Percentiles rank a stretch among this genome's conserved stretches.
Evolutionary conservation across 2,888 invertebrate genomes (phyloP).

Genomic region (Hypsopygia costalis): DNA sequence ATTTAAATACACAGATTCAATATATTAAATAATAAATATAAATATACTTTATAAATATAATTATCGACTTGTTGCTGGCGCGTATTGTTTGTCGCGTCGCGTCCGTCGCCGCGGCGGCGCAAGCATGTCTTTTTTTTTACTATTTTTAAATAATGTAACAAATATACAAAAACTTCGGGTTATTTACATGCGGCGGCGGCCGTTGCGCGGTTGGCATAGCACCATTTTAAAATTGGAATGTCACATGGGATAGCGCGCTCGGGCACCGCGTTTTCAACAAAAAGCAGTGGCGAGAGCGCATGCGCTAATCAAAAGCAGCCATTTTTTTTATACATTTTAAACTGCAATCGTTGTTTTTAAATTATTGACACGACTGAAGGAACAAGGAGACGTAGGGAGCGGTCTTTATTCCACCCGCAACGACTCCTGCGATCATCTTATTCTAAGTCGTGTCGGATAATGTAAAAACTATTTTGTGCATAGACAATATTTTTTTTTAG

Average conservation of each 20-base stretch:
- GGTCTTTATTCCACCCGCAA: too few relatives aligned
- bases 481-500: too few relatives aligned
- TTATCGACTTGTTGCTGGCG: constrained; percentile 23
- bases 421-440: too few relatives aligned
- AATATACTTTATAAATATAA: constrained; percentile 33
- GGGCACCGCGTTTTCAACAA: constrained; percentile 32
- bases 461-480: too few relatives aligned
- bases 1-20: constrained; percentile 35
- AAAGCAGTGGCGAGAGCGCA: constrained; percentile 33
- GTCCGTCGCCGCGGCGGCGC: constrained; percentile 27
- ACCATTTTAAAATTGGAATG: constrained; percentile 21
- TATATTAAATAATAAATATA: constrained; percentile 50
- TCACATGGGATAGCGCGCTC: constrained; percentile 24
- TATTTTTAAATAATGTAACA: constrained; percentile 43
- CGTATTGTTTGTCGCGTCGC: constrained; percentile 25
- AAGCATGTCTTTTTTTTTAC: constrained; percentile 25
- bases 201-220: constrained; percentile 14
- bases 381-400: too few relatives aligned
- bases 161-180: constrained; percentile 60
- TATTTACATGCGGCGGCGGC: constrained; percentile 17
- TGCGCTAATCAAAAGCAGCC: constrained; percentile 21
- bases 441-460: too few relatives aligned
- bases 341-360: background rate
- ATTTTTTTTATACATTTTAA: constrained; percentile 10
- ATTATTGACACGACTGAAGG: too few relatives aligned